Evolutionary conservation across 2,888 invertebrate genomes (phyloP).

Genomic region (Saturnia japonica): DNA sequence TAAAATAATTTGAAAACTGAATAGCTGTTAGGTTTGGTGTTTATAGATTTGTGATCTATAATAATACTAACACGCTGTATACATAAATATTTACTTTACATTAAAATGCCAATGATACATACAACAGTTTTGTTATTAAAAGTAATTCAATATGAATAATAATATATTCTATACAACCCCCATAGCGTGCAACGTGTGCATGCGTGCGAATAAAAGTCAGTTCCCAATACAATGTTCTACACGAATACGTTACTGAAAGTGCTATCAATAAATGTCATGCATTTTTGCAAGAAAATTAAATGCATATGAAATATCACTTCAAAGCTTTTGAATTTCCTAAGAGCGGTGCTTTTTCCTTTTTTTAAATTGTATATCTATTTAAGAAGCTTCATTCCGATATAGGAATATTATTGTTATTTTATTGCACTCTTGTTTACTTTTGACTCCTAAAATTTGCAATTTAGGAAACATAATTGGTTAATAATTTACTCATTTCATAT

Average conservation of each 20-base stretch:
- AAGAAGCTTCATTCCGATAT: background rate
- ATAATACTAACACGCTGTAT: background rate
- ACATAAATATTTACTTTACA: background rate
- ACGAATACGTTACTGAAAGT: constrained; percentile 24
- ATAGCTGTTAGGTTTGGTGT: too few relatives aligned
- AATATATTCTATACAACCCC: constrained; percentile 11
- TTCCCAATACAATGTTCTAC: constrained; percentile 31
- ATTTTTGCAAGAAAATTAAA: background rate
- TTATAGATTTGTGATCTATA: background rate
- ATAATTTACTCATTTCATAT: background rate
- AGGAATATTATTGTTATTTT: background rate
- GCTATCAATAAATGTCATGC: constrained; percentile 5
- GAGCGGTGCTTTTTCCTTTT: background rate
- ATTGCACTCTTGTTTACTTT: background rate
- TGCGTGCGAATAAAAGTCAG: constrained; percentile 17
- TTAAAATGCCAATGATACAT: background rate
- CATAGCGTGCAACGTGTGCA: constrained; percentile 15
- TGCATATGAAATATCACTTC: background rate
- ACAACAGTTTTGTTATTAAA: background rate
- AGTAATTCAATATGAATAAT: background rate
- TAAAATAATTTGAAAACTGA: too few relatives aligned
- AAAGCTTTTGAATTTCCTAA: background rate
- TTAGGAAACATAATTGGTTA: background rate
- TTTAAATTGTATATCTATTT: background rate
- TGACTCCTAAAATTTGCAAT: background rate